A percentile compares a stretch with the other conserved stretches of the same genome.
These are phyloP conservation scores for Drosophila setifemur DNA, from an alignment of 1,140 invertebrate genomes.

Conservation along the genomic window DNA sequence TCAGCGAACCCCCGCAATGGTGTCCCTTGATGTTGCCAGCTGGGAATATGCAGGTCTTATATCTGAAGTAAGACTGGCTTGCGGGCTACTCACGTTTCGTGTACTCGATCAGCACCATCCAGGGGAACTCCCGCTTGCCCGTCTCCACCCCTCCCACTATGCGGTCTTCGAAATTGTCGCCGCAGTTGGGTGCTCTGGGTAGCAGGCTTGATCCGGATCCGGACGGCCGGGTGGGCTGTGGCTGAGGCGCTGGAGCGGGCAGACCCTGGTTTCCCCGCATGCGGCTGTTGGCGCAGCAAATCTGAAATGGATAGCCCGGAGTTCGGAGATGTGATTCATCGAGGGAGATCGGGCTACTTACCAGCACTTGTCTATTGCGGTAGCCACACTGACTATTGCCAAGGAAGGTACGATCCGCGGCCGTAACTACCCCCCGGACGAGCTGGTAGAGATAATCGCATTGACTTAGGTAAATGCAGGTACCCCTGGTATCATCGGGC, in stretches of 20 bases:
- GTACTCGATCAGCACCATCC: slow-evolving; percentile 85
- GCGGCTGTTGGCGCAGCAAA: slow-evolving; percentile 59
- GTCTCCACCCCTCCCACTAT: slow-evolving; percentile 86
- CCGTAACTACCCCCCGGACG: slow-evolving; percentile 9
- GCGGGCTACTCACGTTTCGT: slow-evolving; percentile 57
- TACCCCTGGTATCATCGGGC: slow-evolving; percentile 37
- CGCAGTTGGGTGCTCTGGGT: slow-evolving; percentile 56
- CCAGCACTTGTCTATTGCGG: slow-evolving; percentile 48
- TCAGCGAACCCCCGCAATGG: slow-evolving; percentile 88
- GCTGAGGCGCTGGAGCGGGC: not conserved
- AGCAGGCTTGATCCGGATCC: slow-evolving; percentile 27
- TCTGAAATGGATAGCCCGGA: slow-evolving; percentile 32
- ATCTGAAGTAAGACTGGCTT: not conserved
- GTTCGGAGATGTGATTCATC: too few relatives aligned
- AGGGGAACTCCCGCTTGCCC: slow-evolving; percentile 86
- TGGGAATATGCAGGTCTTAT: not conserved
- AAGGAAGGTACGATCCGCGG: slow-evolving; percentile 24
- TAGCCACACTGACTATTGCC: slow-evolving; percentile 59
- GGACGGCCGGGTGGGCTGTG: not conserved
- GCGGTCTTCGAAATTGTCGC: slow-evolving; percentile 82
- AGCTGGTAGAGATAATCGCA: slow-evolving; percentile 53
- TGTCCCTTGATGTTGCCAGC: slow-evolving; percentile 67
- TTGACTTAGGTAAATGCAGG: slow-evolving; percentile 47
- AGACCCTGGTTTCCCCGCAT: slow-evolving; percentile 27
- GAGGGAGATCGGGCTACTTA: too few relatives aligned